Evolutionary conservation across 2,113 vertebrate genomes (phyloP).

Genomic region (Phyllopteryx taeniolatus): DNA sequence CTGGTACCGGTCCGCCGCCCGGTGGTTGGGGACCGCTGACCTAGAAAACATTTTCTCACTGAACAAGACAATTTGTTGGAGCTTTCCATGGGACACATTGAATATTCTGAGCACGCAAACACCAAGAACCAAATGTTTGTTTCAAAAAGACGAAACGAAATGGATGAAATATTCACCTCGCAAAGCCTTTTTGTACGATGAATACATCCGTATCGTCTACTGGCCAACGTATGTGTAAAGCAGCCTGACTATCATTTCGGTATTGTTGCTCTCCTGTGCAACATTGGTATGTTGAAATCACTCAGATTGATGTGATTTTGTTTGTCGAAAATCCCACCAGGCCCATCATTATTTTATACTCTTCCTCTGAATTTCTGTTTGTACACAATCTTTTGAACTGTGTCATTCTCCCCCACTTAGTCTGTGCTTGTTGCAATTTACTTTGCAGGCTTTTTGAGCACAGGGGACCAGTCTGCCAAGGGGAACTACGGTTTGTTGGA

Average conservation of each 20-base stretch:
- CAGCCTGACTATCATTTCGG: background rate
- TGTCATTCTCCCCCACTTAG: slow-evolving; percentile 19
- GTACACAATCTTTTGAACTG: slow-evolving; percentile 21
- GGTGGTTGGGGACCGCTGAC: background rate
- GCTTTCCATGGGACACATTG: background rate
- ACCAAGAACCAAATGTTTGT: background rate
- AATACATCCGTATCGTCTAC: background rate
- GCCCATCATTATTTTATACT: slow-evolving; percentile 6
- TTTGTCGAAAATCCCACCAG: background rate
- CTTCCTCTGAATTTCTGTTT: slow-evolving; percentile 16
- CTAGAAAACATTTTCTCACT: background rate
- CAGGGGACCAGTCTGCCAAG: slow-evolving; percentile 95
- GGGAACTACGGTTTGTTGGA: slow-evolving; percentile 98
- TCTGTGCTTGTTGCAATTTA: slow-evolving; percentile 43
- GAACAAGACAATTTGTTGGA: background rate
- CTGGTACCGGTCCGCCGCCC: background rate
- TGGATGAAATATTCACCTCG: background rate
- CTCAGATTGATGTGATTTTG: background rate
- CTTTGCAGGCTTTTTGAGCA: slow-evolving; percentile 92
- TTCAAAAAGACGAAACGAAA: background rate
- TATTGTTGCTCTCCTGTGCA: background rate
- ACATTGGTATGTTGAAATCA: background rate
- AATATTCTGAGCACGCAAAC: background rate
- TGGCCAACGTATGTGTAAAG: background rate
- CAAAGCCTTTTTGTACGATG: background rate